Conservation (phyloP, 1,140 invertebrate genomes). For the Bombus turneri region DNA sequence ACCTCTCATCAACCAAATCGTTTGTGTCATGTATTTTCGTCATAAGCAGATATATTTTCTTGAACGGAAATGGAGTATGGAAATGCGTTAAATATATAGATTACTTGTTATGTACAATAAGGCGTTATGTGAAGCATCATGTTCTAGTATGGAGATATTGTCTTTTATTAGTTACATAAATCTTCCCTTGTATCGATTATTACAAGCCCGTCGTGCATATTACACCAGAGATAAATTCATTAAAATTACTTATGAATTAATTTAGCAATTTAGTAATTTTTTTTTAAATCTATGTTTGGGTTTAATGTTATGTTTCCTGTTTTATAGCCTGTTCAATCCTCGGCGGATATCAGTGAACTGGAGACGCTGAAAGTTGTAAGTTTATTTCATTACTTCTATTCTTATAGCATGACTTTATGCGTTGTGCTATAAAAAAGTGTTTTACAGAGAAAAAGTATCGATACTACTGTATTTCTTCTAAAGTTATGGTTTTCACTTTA, state of each 20-base stretch:
- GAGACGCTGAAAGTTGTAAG: constrained; percentile 73
- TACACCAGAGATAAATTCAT: neutral
- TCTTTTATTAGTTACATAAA: neutral
- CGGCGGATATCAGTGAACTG: constrained; percentile 62
- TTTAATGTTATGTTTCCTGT: constrained; percentile 7
- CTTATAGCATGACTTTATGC: neutral
- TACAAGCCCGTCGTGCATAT: too few relatives aligned
- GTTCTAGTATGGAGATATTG: neutral
- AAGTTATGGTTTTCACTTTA: neutral
- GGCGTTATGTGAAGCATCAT: neutral
- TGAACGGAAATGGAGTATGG: neutral
- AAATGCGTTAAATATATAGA: neutral
- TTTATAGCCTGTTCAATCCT: constrained; percentile 49
- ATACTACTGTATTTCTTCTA: too few relatives aligned
- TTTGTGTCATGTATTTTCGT: neutral
- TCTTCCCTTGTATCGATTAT: neutral
- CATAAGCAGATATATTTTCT: neutral
- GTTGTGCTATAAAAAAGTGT: neutral
- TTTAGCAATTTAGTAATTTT: too few relatives aligned
- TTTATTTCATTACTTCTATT: constrained; percentile 10
- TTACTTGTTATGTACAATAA: neutral
- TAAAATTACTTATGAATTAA: neutral
- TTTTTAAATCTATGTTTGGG: too few relatives aligned
- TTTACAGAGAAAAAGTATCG: neutral
- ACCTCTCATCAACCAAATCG: neutral